phyloP scores from a whole-genome alignment of 2,888 invertebrate species.

The Phyllotreta cruciferae region DNA sequence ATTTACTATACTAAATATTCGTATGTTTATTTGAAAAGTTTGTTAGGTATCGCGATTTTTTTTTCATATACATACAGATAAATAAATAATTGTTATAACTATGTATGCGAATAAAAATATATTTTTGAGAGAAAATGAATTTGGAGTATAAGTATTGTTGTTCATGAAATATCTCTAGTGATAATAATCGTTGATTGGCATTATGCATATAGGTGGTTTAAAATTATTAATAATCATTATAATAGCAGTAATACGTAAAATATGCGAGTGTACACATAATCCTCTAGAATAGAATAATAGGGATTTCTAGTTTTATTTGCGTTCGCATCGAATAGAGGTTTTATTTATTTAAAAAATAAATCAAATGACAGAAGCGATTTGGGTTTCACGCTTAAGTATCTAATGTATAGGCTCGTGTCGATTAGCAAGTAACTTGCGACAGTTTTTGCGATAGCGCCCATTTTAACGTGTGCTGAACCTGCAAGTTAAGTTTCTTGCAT shows the following conservation, averaged over 20 bases:
- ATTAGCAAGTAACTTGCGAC: no score
- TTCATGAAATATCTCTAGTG: not conserved
- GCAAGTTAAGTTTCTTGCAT: no score
- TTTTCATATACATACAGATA: no score
- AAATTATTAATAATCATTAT: conserved; percentile 9
- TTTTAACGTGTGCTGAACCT: no score
- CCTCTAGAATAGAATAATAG: conserved; percentile 11
- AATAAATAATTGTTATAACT: no score
- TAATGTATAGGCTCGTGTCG: no score
- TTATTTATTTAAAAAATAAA: not conserved
- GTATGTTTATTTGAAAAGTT: conserved; percentile 3
- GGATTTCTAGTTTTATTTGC: conserved; percentile 5
- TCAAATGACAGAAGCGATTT: not conserved
- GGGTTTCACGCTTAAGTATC: not conserved
- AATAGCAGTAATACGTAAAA: conserved; percentile 4
- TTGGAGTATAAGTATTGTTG: no score
- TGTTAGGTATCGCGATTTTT: not conserved
- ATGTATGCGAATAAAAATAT: no score
- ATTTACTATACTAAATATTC: no score
- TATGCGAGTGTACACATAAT: conserved; percentile 3
- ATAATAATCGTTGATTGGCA: not conserved
- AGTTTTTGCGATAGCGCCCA: no score
- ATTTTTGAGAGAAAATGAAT: no score
- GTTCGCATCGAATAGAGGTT: not conserved
- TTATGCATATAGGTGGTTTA: conserved; percentile 9